phyloP scores from a whole-genome alignment of 2,113 vertebrate species.

The Mobula birostris region DNA sequence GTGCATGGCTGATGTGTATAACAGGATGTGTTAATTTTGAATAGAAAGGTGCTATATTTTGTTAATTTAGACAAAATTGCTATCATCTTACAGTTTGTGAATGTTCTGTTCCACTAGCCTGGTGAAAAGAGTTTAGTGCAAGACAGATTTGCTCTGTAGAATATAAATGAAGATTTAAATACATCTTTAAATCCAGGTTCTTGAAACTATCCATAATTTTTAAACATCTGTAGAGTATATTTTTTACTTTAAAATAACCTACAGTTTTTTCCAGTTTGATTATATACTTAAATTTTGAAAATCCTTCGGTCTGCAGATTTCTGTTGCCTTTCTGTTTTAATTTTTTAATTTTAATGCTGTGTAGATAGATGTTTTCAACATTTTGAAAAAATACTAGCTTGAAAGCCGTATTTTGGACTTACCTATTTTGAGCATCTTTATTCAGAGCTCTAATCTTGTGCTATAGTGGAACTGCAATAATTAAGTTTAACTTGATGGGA shows the following conservation, averaged over 20 bases:
- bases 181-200: neutral
- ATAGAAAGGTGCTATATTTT: conserved; percentile 15
- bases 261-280: neutral
- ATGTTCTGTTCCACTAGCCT: neutral
- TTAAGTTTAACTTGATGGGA: neutral
- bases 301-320: neutral
- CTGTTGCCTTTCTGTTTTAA: neutral
- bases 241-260: neutral
- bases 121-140: neutral
- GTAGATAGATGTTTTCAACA: neutral
- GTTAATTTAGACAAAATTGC: neutral
- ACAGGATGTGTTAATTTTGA: neutral
- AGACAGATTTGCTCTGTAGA: neutral
- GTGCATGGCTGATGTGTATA: neutral
- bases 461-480: neutral
- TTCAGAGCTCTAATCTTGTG: neutral
- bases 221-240: neutral
- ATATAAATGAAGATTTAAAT: neutral
- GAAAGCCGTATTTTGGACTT: neutral
- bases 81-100: neutral
- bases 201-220: neutral
- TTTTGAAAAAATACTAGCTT: neutral
- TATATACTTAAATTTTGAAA: neutral
- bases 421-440: neutral
- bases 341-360: neutral